Percentiles rank a stretch among this genome's conserved stretches.
Evolutionary conservation across 35 echinoderm and acorn worm species (phyloP).

Genomic region (Patiria miniata): DNA sequence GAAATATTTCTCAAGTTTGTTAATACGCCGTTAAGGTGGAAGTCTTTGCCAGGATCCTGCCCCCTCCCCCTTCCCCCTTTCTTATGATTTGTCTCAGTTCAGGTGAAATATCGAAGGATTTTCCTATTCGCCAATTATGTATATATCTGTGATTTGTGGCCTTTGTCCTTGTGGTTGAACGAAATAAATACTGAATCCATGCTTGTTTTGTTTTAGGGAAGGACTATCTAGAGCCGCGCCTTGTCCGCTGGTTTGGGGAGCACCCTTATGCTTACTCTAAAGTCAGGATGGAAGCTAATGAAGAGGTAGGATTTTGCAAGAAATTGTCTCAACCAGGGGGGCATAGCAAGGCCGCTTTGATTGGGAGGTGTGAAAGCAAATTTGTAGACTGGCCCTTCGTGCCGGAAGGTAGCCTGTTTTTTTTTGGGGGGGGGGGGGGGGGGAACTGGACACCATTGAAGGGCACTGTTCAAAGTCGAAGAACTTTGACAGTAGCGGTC

Average conservation of each 20-base stretch:
- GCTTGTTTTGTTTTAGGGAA: constrained; percentile 12
- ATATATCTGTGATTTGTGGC: too few relatives aligned
- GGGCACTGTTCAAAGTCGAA: too few relatives aligned
- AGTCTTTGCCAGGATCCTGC: background rate
- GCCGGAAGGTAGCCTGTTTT: background rate
- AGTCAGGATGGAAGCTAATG: constrained; percentile 49
- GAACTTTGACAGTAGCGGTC: too few relatives aligned
- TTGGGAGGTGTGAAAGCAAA: background rate
- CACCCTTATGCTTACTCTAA: constrained; percentile 56
- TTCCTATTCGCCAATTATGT: too few relatives aligned
- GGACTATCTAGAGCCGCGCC: constrained; percentile 42
- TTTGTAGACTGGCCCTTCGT: background rate
- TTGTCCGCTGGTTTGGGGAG: constrained; percentile 57
- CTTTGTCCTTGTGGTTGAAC: too few relatives aligned
- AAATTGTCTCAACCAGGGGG: background rate
- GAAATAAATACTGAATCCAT: too few relatives aligned
- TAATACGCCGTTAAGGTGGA: background rate
- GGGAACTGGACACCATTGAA: too few relatives aligned
- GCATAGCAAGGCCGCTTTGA: background rate
- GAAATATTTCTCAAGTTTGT: background rate
- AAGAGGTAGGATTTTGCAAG: constrained; percentile 14
- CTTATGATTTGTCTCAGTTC: too few relatives aligned
- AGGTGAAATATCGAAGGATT: background rate
- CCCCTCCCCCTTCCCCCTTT: background rate
- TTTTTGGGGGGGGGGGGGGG: background rate